These are phyloP conservation scores for Slavum lentiscoides DNA, from an alignment of 2,888 invertebrate genomes.

Conservation along the genomic window DNA sequence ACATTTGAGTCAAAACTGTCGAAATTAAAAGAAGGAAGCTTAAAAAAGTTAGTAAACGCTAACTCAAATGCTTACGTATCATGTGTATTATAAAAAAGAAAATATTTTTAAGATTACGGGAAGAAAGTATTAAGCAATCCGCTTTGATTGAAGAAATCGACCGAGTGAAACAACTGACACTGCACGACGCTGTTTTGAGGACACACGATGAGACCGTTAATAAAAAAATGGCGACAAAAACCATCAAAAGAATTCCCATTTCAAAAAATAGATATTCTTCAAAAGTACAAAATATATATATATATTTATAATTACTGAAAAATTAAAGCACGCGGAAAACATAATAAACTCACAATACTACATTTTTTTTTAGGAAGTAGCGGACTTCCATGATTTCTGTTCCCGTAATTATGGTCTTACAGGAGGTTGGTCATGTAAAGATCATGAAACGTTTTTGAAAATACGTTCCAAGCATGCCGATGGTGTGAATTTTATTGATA, in stretches of 20 bases:
- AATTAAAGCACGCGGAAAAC: background rate
- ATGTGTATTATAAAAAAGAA: background rate
- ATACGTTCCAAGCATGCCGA: slow-evolving; percentile 30
- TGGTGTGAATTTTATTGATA: slow-evolving; percentile 10
- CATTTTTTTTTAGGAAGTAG: slow-evolving; percentile 32
- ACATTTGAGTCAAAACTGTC: slow-evolving; percentile 33
- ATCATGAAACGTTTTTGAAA: slow-evolving; percentile 43
- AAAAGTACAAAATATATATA: slow-evolving; percentile 40
- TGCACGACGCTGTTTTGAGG: slow-evolving; percentile 4
- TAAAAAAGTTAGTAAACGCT: slow-evolving; percentile 38
- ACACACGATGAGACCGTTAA: background rate
- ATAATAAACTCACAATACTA: background rate
- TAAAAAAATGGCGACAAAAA: slow-evolving; percentile 15
- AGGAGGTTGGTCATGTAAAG: slow-evolving; percentile 43
- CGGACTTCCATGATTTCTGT: slow-evolving; percentile 43
- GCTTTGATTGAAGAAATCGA: slow-evolving; percentile 30
- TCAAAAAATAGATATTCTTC: slow-evolving; percentile 43
- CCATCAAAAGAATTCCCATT: slow-evolving; percentile 27
- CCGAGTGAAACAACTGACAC: slow-evolving; percentile 5
- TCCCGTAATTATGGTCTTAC: slow-evolving; percentile 38
- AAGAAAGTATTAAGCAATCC: slow-evolving; percentile 17
- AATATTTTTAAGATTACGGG: slow-evolving; percentile 35
- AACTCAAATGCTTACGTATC: background rate
- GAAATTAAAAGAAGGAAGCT: slow-evolving; percentile 42
- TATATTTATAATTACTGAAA: background rate